These are phyloP conservation scores for Coremacera marginata DNA, from an alignment of 2,888 invertebrate genomes.

Conservation along the genomic window DNA sequence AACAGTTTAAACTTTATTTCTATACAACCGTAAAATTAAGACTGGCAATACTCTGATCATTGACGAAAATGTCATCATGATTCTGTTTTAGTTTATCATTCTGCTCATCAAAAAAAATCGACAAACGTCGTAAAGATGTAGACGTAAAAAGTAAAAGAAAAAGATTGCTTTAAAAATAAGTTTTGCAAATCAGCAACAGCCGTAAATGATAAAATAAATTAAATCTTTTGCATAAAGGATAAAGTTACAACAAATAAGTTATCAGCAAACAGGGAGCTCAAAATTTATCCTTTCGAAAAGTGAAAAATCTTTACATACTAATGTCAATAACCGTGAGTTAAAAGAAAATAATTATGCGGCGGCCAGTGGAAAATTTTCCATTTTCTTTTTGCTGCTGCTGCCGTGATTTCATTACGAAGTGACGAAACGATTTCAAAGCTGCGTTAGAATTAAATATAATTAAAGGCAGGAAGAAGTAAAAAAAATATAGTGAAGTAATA, in stretches of 20 bases:
- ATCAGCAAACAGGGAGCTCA: slow-evolving; percentile 27
- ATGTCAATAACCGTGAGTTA: slow-evolving; percentile 69
- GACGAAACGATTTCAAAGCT: not conserved
- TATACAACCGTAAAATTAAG: not conserved
- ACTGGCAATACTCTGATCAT: not conserved
- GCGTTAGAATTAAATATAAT: not conserved
- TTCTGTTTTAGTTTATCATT: not conserved
- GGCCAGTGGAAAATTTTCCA: slow-evolving; percentile 37
- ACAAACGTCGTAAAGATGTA: not conserved
- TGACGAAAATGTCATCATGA: not conserved
- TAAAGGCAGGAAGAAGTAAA: not conserved
- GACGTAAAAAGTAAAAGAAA: slow-evolving; percentile 28
- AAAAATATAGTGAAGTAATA: not conserved
- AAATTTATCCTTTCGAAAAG: slow-evolving; percentile 43
- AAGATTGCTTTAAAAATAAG: slow-evolving; percentile 39
- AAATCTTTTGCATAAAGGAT: slow-evolving; percentile 44
- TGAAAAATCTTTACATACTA: slow-evolving; percentile 58
- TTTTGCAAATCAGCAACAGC: slow-evolving; percentile 50
- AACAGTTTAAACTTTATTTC: no score
- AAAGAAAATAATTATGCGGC: slow-evolving; percentile 34
- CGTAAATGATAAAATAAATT: slow-evolving; percentile 50
- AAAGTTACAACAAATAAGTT: not conserved
- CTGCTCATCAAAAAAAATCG: not conserved
- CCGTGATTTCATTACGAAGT: not conserved
- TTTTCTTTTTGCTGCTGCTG: slow-evolving; percentile 1